Evolutionary conservation across 2,113 vertebrate species (phyloP).

Genomic region (Bolborhynchus lineola): DNA sequence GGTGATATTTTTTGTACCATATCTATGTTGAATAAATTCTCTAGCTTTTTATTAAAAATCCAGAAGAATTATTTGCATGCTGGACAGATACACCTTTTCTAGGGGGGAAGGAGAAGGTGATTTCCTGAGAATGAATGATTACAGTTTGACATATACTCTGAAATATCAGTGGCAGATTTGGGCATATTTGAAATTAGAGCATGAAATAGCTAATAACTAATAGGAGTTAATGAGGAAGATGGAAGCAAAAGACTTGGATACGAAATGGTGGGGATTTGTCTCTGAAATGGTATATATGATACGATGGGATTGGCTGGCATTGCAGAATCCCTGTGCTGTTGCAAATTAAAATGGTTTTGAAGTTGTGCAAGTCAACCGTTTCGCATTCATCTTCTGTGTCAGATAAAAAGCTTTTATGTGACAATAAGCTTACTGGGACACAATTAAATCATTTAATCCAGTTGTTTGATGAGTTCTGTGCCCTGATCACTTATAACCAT

Average conservation of each 20-base stretch:
- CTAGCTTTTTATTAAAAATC: background rate
- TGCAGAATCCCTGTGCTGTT: background rate
- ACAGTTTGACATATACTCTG: background rate
- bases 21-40: background rate
- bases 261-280: background rate
- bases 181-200: background rate
- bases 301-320: background rate
- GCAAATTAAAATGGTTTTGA: conserved; percentile 23
- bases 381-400: background rate
- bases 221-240: background rate
- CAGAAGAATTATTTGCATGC: background rate
- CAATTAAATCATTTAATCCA: conserved; percentile 26
- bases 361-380: background rate
- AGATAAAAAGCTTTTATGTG: conserved; percentile 26
- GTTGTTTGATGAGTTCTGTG: background rate
- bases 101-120: background rate
- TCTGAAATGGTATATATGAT: background rate
- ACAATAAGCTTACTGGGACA: background rate
- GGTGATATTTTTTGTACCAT: conserved; percentile 48
- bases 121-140: background rate
- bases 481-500: background rate
- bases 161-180: background rate
- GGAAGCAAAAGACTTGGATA: background rate
- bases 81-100: background rate
- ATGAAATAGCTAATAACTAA: conserved; percentile 2